Base-by-base conservation (phyloP, 2,113 vertebrate species). In the Gallinago paraguaiae region DNA sequence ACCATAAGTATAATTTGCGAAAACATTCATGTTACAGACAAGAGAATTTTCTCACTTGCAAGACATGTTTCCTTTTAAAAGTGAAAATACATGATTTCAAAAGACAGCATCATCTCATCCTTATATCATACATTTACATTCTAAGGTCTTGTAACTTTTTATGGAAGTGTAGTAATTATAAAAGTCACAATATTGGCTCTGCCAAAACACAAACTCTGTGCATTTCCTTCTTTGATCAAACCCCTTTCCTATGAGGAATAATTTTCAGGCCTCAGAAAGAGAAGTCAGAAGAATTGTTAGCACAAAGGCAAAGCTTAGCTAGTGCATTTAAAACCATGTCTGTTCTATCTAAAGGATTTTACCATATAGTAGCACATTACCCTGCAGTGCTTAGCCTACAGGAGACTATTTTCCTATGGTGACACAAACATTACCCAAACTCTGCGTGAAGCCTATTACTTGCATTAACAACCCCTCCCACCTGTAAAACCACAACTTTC, bases 351-450 rank as follows among this genome's bases (percentile, higher is more conserved):
- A 84, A 57, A 70, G 72, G 45, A 24, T 78, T 95, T 88, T 86
- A 82, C 56, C 75, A n/a, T 30, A 51, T 9, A 81, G 64, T 12
- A 61, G 84, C 87, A 90, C 41, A n/a, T 79, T 39, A 82, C 46
- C 59, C 82, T 61, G 60, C 69, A 79, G 90, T 51, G 88, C 80
- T 39, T 27, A 88, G 71, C 71, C 90, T 70, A 77, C 71, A 82
- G 88, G 71, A 95, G 56, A 78, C 53, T 45, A 37, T 78, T 71
- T 59, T 79, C 76, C 81, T 61, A 24, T 7, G 78, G 90, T 87
- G 95, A 91, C 86, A 95, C 90, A 96, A 85, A 95, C 92, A 75
- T 71, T 45, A 86, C 84, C 86, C 75, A 83, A 69, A 86, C 90
- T 54, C 93, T 69, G 76, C 0, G 5, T 61, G 92, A 96, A 95